These are phyloP conservation scores for Otocyon megalotis DNA, from an alignment of 2,113 vertebrate genomes.

Conservation along the genomic window DNA sequence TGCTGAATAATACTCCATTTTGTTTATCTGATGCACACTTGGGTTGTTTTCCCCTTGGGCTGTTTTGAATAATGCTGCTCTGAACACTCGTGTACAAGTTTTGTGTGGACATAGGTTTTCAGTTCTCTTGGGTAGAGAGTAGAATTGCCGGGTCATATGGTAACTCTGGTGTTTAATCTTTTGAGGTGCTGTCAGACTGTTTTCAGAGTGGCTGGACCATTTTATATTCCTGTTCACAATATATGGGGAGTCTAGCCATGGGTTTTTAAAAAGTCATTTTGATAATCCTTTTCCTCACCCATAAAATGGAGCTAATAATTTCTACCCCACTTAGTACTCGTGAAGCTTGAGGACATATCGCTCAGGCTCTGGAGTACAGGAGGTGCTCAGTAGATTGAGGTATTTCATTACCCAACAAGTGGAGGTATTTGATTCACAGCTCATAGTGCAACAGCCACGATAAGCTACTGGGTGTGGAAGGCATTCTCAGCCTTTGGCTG, in stretches of 20 bases:
- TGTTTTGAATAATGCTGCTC: background rate
- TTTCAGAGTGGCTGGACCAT: background rate
- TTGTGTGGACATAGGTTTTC: background rate
- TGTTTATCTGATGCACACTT: background rate
- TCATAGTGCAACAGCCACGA: rapidly evolving
- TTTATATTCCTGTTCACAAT: background rate
- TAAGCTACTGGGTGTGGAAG: background rate
- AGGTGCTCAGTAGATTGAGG: background rate
- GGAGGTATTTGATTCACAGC: background rate
- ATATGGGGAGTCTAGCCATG: background rate
- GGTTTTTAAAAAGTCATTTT: background rate
- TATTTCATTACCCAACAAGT: background rate
- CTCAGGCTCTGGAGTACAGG: background rate
- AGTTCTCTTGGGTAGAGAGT: background rate
- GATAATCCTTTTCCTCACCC: background rate
- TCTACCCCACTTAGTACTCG: background rate
- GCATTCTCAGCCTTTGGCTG: background rate
- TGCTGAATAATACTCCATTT: background rate
- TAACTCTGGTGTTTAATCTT: background rate
- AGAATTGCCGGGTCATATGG: background rate
- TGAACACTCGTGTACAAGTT: background rate
- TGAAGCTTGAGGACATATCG: background rate
- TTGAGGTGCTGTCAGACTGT: background rate
- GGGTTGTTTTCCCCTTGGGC: background rate
- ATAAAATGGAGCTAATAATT: background rate